phyloP scores from a whole-genome alignment of 2,113 vertebrate species.

The Centropus bengalensis region DNA sequence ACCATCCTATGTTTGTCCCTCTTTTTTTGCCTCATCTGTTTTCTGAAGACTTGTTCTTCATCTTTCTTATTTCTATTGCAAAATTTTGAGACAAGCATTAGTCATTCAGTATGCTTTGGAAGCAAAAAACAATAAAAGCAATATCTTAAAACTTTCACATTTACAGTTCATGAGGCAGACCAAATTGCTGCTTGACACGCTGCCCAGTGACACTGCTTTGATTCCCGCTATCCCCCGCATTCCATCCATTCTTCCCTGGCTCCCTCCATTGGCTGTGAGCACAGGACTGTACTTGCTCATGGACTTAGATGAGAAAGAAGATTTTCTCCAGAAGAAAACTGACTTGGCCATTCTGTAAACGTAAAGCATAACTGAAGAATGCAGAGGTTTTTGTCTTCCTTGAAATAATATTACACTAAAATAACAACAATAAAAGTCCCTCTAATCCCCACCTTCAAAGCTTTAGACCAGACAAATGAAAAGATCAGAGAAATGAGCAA shows the following conservation, averaged over 20 bases:
- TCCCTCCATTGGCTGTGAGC: not conserved
- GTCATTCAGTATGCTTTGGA: conserved; percentile 5
- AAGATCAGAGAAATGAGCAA: not conserved
- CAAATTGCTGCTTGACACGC: conserved; percentile 45
- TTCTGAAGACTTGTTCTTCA: not conserved
- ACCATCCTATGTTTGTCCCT: not conserved
- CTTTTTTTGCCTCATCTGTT: not conserved
- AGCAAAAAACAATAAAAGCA: not conserved
- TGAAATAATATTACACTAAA: not conserved
- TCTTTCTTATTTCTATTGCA: not conserved
- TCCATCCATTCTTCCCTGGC: not conserved
- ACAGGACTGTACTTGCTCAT: not conserved
- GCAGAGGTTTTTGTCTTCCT: not conserved
- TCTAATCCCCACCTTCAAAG: not conserved
- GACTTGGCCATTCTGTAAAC: not conserved
- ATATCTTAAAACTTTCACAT: conserved; percentile 22
- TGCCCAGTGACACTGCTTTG: not conserved
- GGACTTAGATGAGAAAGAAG: not conserved
- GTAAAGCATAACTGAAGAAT: not conserved
- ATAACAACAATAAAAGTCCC: not conserved
- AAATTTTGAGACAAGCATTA: conserved; percentile 3
- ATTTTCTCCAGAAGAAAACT: not conserved
- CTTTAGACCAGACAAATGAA: not conserved
- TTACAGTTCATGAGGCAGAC: conserved; percentile 45
- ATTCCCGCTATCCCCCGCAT: not conserved